Evolutionary conservation across 2,797 vertebrate genomes (phyloP), one percentile per base, ranked within the genome.

Genomic region (Xyrichtys novacula): DNA sequence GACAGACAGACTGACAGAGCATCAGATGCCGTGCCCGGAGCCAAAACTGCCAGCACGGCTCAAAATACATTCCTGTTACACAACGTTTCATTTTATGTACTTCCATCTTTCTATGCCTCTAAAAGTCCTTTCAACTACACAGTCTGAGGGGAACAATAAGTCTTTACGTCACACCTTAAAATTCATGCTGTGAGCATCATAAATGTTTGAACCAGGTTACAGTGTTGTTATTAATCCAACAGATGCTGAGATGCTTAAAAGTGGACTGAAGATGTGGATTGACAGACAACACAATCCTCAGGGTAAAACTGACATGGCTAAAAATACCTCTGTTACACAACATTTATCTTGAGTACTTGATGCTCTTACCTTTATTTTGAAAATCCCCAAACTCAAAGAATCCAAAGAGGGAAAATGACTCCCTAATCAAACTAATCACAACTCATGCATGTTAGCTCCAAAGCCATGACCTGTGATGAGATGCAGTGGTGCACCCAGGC

Each of bases 301-400:
- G 12, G 38, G 38, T 23, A 44, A 28, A 40, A 39, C 44, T 17
- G 5, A 28, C 31, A 19, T 17, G 7, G 26, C 20, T 71, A 52
- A 53, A 54, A 64, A 52, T 52, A 42, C 47, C 38, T 10, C 7
- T 25, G 4, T 54, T 48, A 23, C n/a, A 31, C 6, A 47, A 54
- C 15, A 29, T 71, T 34, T 16, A 19, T 23, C 52, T 44, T 29
- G 3, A 23, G 15, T 3, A 54, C 16, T 32, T 12, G 17, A 40
- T 26, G 17, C 2, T 52, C 12, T 19, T 31, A 43, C 31, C 16
- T 10, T 9, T 48, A 7, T 9, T 6, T 8, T 38, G 22, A 7
- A 32, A 7, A 36, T 28, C 17, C 31, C 44, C 40, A 1, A 36
- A 31, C 9, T 50, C 1, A 14, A 56, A 19, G 4, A 38, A 17